phyloP scores from a whole-genome alignment of 2,797 vertebrate species.

The Ciconia nigra region DNA sequence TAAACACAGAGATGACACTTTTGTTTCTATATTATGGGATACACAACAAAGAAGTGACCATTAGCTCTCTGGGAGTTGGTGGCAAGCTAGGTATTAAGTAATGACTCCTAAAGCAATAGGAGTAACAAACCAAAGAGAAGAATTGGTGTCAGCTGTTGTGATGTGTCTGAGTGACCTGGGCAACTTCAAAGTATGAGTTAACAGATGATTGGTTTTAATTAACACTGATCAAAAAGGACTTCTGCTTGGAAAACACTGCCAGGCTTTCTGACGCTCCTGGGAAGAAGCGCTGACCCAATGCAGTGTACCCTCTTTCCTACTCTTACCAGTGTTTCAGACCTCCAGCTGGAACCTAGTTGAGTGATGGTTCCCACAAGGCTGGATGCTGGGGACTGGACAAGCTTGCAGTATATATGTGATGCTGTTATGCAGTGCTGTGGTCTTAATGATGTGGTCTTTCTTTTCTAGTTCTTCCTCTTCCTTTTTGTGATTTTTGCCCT shows the following conservation, averaged over 20 bases:
- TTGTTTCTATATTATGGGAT: neutral
- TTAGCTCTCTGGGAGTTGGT: neutral
- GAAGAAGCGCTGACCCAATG: neutral
- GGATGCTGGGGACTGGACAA: neutral
- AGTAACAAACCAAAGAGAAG: neutral
- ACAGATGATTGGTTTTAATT: neutral
- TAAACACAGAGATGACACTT: neutral
- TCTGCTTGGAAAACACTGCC: neutral
- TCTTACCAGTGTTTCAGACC: neutral
- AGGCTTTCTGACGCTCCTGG: neutral
- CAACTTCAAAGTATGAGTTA: neutral
- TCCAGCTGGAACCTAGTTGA: neutral
- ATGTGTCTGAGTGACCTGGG: neutral
- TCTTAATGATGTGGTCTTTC: neutral
- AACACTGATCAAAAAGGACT: constrained; percentile 14
- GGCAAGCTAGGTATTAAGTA: neutral
- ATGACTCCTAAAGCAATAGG: neutral
- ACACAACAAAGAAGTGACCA: neutral
- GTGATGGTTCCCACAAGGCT: neutral
- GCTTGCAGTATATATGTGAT: neutral
- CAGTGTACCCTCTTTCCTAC: neutral
- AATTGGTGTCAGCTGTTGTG: neutral
- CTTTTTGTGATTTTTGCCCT: constrained; percentile 93
- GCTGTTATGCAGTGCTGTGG: neutral
- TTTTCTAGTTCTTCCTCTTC: constrained; percentile 90